Conservation (phyloP, 2,888 invertebrate genomes). For the Melanotus villosus region DNA sequence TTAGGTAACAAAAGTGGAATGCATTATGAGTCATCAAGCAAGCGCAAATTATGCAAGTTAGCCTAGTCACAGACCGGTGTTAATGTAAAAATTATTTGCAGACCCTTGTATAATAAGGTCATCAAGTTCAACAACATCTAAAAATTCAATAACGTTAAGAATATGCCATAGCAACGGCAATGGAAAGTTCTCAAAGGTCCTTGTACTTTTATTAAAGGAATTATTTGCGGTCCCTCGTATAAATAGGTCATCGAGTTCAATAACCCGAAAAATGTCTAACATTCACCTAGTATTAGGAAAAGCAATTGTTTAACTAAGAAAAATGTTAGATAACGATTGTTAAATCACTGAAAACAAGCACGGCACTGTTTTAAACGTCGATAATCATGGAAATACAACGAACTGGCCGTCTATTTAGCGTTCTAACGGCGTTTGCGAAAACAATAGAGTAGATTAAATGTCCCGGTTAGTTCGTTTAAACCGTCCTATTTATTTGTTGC, state of each 20-base stretch:
- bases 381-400: neutral
- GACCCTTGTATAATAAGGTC: slow-evolving; percentile 11
- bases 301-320: neutral
- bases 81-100: no score
- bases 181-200: no score
- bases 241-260: slow-evolving; percentile 18
- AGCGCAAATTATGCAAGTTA: no score
- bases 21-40: no score
- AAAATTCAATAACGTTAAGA: no score
- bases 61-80: no score
- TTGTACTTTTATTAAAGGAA: neutral
- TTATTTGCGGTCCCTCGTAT: neutral
- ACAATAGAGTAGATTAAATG: slow-evolving; percentile 26
- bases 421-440: slow-evolving; percentile 12
- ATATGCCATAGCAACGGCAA: no score
- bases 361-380: no score
- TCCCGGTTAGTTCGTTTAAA: slow-evolving; percentile 14
- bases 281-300: slow-evolving; percentile 16
- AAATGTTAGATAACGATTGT: neutral
- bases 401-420: no score
- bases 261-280: slow-evolving; percentile 17
- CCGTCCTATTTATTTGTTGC: slow-evolving; percentile 33
- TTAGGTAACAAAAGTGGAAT: no score
- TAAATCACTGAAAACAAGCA: no score
- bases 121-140: slow-evolving; percentile 15